Base-by-base conservation (phyloP, 2,113 vertebrate genomes). In the Centropus unirufus region DNA sequence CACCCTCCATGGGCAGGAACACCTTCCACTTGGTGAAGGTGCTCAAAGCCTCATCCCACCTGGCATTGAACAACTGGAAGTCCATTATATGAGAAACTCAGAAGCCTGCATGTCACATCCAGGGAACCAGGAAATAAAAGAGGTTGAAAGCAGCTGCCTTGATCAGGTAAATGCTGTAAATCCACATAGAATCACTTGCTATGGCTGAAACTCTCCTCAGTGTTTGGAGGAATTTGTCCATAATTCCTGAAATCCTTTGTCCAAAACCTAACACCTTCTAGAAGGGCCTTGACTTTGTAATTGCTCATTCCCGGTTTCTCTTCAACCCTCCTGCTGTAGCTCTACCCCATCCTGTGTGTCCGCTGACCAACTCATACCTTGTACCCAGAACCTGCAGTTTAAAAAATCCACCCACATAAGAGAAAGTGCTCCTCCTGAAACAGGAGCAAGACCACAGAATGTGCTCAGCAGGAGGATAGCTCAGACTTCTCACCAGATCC, bases 361-460 rank as follows among this genome's bases (percentile, higher is more conserved):
- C 42, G 20, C 17, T 44, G 44, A 44, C 44, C 44, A 44, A 44
- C 26, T 21, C 7, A 14, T 8, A 34, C 42, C 47, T 15, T 4
- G 4, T 32, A 55, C 21, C 82, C 68, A 26, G 73, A 39, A 30
- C 11, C 4, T 46, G 13, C 12, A 51, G 27, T 57, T 24, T 11
- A 42, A 62, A n/a, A n/a, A 74, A 66, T 36, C 15, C 36, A 58
- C 4, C 24, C 36, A 12, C 13, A 4, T 7, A 44, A 26, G 20
- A 51, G 42, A 10, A 27, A 49, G 2, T 4, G n/a, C 14, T 74
- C 19, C 26, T 74, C 58, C 70, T 39, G 66, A 23, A 55, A 30
- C 0, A 19, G 1, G 20, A 70, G 54, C 69, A 72, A 81, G 42
- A 69, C 13, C 32, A 16, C 1, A 0, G 20, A 29, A 9, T 1